phyloP scores from a whole-genome alignment of 2,888 invertebrate genomes.

The Ceratothoa steindachneri region DNA sequence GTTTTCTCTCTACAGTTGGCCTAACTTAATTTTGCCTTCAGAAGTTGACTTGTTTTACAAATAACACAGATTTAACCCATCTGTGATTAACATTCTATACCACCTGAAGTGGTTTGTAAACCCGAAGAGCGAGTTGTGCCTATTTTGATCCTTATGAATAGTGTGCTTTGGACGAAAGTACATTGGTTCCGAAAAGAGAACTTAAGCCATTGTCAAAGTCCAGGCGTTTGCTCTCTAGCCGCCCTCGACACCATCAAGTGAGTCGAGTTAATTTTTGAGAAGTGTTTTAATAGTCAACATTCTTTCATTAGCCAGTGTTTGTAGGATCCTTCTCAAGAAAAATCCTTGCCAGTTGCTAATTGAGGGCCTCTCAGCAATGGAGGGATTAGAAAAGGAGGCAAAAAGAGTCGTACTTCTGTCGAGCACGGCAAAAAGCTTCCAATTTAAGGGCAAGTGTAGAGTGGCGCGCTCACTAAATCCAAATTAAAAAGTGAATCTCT shows the following conservation, averaged over 20 bases:
- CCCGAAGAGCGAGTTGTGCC: not conserved
- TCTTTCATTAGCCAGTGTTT: constrained; percentile 45
- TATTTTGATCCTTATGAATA: constrained; percentile 14
- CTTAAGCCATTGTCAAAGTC: not conserved
- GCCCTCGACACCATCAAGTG: constrained; percentile 46
- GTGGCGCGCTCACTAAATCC: not conserved
- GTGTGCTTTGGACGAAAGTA: not conserved
- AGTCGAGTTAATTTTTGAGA: constrained; percentile 48
- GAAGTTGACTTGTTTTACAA: constrained; percentile 48
- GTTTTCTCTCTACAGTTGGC: not conserved
- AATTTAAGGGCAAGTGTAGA: not conserved
- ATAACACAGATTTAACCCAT: constrained; percentile 48
- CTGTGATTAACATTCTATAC: constrained; percentile 42
- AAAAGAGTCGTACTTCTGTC: not conserved
- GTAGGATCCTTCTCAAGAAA: constrained; percentile 42
- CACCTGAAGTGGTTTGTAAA: constrained; percentile 6
- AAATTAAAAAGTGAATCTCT: not conserved
- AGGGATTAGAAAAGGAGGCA: not conserved
- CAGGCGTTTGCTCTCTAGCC: not conserved
- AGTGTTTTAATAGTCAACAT: constrained; percentile 48
- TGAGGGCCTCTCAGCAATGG: constrained; percentile 25
- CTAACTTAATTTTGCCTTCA: constrained; percentile 32
- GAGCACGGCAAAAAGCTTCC: not conserved
- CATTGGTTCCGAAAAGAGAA: not conserved
- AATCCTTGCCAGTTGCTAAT: constrained; percentile 46